Conservation (phyloP, 2,888 invertebrate genomes). For the Opisthograptis luteolata region DNA sequence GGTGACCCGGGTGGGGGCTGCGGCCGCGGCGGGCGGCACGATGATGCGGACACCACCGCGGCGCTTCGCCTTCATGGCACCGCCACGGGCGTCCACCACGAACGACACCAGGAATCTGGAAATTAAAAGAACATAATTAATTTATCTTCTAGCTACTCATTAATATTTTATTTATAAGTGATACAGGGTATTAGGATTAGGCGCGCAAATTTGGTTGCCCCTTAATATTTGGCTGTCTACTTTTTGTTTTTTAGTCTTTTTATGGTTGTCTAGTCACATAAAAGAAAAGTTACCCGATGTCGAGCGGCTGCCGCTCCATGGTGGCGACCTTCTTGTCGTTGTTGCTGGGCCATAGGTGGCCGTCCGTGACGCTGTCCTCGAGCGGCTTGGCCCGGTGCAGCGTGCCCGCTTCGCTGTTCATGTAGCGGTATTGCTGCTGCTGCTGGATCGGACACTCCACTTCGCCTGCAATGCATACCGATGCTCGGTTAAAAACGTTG, state of each 20-base stretch:
- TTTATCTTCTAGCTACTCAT: no score
- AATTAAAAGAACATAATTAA: no score
- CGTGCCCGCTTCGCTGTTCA: conserved; percentile 81
- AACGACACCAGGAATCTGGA: conserved; percentile 97
- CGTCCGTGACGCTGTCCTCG: conserved; percentile 79
- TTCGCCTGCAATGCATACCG: conserved; percentile 64
- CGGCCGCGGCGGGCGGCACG: conserved; percentile 97
- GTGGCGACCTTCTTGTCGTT: conserved; percentile 78
- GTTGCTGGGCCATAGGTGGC: conserved; percentile 80
- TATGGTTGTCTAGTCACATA: no score
- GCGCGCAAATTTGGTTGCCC: no score
- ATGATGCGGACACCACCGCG: conserved; percentile 98
- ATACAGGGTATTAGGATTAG: no score
- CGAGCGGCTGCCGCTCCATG: conserved; percentile 78
- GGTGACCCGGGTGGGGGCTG: conserved; percentile 97
- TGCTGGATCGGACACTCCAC: conserved; percentile 83
- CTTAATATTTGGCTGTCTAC: no score
- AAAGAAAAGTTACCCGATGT: conserved; percentile 75
- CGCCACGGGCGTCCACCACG: conserved; percentile 99
- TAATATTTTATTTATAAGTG: no score
- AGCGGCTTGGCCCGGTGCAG: conserved; percentile 77
- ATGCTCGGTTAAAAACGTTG: not conserved
- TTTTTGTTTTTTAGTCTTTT: no score
- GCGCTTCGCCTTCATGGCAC: conserved; percentile 99
- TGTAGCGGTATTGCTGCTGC: conserved; percentile 83